These are phyloP conservation scores for Branchellion lobata DNA, from an alignment of 2,888 invertebrate species.

Conservation along the genomic window DNA sequence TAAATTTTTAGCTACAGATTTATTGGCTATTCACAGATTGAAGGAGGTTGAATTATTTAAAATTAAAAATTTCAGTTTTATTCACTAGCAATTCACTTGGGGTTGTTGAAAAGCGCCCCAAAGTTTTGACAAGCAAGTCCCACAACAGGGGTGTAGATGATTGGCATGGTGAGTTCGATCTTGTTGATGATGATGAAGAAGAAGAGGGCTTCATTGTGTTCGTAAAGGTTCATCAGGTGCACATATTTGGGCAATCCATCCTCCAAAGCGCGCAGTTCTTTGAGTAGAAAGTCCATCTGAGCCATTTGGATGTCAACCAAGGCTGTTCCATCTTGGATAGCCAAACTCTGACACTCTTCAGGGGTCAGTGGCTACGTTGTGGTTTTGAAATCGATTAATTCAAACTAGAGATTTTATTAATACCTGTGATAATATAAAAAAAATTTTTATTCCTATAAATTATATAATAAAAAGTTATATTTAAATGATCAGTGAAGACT, in stretches of 20 bases:
- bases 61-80: not conserved
- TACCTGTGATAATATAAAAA: too few relatives aligned
- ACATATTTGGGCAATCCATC: constrained; percentile 67
- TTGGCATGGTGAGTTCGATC: constrained; percentile 76
- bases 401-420: not conserved
- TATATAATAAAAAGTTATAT: too few relatives aligned
- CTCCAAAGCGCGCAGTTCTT: constrained; percentile 66
- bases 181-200: constrained; percentile 76
- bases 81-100: not conserved
- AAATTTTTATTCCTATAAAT: too few relatives aligned
- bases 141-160: constrained; percentile 98
- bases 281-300: constrained; percentile 71
- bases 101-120: constrained; percentile 76
- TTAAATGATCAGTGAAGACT: too few relatives aligned
- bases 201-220: constrained; percentile 92
- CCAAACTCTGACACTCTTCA: not conserved
- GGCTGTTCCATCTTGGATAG: not conserved
- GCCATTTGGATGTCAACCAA: constrained; percentile 54
- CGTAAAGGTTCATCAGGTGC: constrained; percentile 67
- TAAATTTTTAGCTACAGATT: too few relatives aligned
- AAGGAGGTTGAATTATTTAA: too few relatives aligned
- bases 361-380: not conserved
- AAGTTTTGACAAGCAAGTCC: constrained; percentile 95
- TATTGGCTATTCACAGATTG: too few relatives aligned
- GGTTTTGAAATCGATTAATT: not conserved